These are phyloP conservation scores for Coreius guichenoti DNA, from an alignment of 2,797 vertebrate species.

Conservation along the genomic window DNA sequence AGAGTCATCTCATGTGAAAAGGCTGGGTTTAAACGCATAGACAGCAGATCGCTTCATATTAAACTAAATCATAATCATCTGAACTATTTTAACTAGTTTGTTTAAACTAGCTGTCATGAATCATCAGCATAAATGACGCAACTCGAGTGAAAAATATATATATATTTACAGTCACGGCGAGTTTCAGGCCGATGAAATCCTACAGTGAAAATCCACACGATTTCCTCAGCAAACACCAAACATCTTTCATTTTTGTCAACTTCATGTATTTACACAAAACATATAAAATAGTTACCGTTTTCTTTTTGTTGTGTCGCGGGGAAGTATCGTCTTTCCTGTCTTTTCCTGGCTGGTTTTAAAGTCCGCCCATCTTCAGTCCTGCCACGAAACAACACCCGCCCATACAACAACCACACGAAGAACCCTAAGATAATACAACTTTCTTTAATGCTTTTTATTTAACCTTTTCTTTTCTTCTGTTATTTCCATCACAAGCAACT, in stretches of 20 bases:
- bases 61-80: neutral
- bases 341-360: constrained; percentile 41
- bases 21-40: neutral
- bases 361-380: constrained; percentile 50
- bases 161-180: constrained; percentile 6
- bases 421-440: neutral
- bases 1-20: neutral
- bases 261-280: neutral
- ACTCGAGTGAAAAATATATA: neutral
- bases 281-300: constrained; percentile 32
- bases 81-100: neutral
- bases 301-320: constrained; percentile 32
- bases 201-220: neutral
- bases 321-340: constrained; percentile 32
- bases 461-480: neutral
- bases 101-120: neutral
- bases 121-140: neutral
- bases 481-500: neutral
- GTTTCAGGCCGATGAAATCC: constrained; percentile 11
- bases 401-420: neutral
- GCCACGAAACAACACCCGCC: constrained; percentile 54
- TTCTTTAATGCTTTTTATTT: neutral
- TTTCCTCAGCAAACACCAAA: neutral
- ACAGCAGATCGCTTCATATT: neutral
- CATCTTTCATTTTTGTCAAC: neutral